Conservation (phyloP, 1,140 invertebrate genomes). For the Leptoteleia sp. region DNA sequence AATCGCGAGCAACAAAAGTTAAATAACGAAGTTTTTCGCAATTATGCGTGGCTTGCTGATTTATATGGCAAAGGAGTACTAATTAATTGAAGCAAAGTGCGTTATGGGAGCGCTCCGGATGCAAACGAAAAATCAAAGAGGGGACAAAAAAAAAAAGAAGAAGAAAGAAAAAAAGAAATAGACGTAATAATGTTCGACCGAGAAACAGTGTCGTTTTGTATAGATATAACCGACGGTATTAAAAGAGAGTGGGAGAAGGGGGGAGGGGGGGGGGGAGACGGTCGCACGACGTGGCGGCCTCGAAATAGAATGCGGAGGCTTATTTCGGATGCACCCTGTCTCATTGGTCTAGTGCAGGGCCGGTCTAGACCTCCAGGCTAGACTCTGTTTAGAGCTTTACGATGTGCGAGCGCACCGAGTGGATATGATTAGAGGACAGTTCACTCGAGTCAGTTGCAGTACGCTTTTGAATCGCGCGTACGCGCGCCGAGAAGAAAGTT, state of each 20-base stretch:
- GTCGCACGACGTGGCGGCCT: conserved; percentile 68
- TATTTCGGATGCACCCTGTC: conserved; percentile 75
- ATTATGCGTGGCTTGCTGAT: conserved; percentile 12
- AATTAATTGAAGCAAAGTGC: conserved; percentile 28
- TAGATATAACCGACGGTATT: conserved; percentile 57
- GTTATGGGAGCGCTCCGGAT: not conserved
- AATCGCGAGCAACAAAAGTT: conserved; percentile 16
- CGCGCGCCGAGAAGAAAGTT: too few species aligned
- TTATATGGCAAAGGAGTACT: conserved; percentile 3
- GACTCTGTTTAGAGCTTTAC: conserved; percentile 71
- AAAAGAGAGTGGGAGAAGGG: conserved; percentile 51
- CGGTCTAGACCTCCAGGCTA: conserved; percentile 76
- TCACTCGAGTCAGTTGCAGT: conserved; percentile 61
- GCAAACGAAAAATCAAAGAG: too few species aligned
- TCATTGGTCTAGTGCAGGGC: conserved; percentile 75
- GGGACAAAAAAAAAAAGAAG: conserved; percentile 5
- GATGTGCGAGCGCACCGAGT: conserved; percentile 53
- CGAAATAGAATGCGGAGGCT: conserved; percentile 75
- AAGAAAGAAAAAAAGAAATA: conserved; percentile 1
- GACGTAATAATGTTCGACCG: conserved; percentile 35
- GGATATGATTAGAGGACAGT: conserved; percentile 68
- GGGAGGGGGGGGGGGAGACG: too few species aligned
- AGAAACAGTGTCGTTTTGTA: conserved; percentile 68
- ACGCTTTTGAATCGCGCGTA: conserved; percentile 50
- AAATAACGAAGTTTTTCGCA: conserved; percentile 11